phyloP scores from a whole-genome alignment of 2,797 vertebrate species.

The Parauchenoglanis punctatus region DNA sequence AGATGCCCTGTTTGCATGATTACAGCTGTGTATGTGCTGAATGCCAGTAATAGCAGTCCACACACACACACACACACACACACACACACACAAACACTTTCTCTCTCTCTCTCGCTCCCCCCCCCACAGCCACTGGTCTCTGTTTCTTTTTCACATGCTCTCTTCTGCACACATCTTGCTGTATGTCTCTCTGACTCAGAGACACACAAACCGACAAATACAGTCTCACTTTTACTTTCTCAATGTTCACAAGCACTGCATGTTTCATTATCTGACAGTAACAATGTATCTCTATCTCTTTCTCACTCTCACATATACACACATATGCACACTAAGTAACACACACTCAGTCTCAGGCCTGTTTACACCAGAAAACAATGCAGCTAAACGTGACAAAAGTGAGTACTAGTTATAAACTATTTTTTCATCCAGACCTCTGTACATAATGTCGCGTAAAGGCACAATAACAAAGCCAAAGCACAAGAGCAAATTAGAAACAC shows the following conservation, averaged over 20 bases:
- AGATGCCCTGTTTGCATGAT: conserved; percentile 6
- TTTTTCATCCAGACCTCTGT: neutral
- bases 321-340: neutral
- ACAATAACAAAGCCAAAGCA: neutral
- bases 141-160: neutral
- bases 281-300: neutral
- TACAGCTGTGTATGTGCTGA: conserved; percentile 19
- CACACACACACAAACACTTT: neutral
- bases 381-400: neutral
- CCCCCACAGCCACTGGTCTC: neutral
- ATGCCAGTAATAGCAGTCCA: conserved; percentile 1
- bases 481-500: neutral
- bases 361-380: neutral
- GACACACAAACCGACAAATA: neutral
- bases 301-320: neutral
- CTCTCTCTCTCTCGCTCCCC: too few species aligned
- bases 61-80: conserved; percentile 7
- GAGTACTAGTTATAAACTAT: neutral
- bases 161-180: neutral
- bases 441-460: neutral
- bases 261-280: neutral
- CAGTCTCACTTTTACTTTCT: neutral
- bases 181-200: neutral
- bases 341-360: neutral
- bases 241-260: neutral